phyloP scores from a whole-genome alignment of 2,797 vertebrate genomes.

The Kryptopterus vitreolus region DNA sequence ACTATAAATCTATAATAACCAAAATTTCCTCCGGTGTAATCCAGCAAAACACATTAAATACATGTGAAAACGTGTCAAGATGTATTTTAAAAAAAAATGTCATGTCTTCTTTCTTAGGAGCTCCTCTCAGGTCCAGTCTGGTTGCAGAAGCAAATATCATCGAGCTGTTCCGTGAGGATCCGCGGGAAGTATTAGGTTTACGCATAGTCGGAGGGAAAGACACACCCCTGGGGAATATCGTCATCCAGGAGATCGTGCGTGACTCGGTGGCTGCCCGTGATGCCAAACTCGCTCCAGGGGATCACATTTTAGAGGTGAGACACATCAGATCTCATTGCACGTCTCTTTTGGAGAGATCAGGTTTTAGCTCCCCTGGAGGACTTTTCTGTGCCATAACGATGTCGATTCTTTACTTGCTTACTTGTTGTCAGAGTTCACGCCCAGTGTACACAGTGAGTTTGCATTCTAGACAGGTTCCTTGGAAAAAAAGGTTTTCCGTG shows the following conservation, averaged over 20 bases:
- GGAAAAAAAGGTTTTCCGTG: constrained; percentile 18
- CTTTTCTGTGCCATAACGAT: constrained; percentile 9
- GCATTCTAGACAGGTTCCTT: constrained; percentile 26
- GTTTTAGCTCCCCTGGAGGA: background rate
- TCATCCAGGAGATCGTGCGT: constrained; percentile 86
- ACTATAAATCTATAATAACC: background rate
- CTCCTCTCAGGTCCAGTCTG: constrained; percentile 83
- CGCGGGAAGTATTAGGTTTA: constrained; percentile 84
- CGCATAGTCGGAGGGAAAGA: constrained; percentile 92
- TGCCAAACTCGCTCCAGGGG: constrained; percentile 86
- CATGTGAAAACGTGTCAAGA: background rate
- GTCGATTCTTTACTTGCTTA: background rate
- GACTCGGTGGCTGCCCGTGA: constrained; percentile 82
- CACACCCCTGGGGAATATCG: constrained; percentile 89
- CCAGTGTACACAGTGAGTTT: constrained; percentile 22
- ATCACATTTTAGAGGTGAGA: constrained; percentile 89
- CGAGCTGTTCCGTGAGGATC: constrained; percentile 84
- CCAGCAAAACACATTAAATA: background rate
- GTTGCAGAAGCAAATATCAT: constrained; percentile 85
- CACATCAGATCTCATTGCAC: constrained; percentile 16
- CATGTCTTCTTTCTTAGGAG: constrained; percentile 66
- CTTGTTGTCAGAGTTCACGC: constrained; percentile 35
- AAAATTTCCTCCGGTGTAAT: background rate
- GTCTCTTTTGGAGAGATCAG: constrained; percentile 27
- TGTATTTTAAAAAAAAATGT: background rate